phyloP scores from a whole-genome alignment of 2,797 vertebrate genomes.

The Lacerta viridis region DNA sequence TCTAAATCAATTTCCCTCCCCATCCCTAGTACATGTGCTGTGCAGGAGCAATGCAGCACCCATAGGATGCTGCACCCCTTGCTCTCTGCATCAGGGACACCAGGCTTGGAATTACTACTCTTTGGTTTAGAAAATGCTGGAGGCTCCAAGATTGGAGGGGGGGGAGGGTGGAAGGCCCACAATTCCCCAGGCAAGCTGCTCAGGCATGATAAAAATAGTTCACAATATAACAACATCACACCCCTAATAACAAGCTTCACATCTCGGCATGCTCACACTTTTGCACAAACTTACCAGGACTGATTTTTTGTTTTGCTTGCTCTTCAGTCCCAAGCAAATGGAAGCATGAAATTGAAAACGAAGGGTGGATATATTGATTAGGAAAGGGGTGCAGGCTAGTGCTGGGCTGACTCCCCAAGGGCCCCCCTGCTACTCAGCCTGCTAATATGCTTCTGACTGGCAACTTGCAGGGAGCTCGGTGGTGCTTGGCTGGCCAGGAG shows the following conservation, averaged over 20 bases:
- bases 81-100: neutral
- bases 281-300: conserved; percentile 45
- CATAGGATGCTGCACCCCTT: neutral
- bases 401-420: neutral
- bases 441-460: too few relatives aligned
- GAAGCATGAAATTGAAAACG: conserved; percentile 42
- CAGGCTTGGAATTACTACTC: too few relatives aligned
- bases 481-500: neutral
- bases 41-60: neutral
- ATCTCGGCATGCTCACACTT: neutral
- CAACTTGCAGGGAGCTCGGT: neutral
- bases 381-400: neutral
- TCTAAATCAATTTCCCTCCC: too few relatives aligned
- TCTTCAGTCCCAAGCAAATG: conserved; percentile 51
- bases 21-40: too few relatives aligned
- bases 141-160: neutral
- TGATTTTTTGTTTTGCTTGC: conserved; percentile 37
- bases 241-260: neutral
- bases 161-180: neutral
- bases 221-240: neutral
- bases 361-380: conserved; percentile 9
- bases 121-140: neutral
- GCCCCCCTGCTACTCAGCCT: too few relatives aligned
- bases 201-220: neutral
- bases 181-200: neutral